Base-by-base conservation (phyloP, 1,140 invertebrate species). In the Maconellicoccus hirsutus region DNA sequence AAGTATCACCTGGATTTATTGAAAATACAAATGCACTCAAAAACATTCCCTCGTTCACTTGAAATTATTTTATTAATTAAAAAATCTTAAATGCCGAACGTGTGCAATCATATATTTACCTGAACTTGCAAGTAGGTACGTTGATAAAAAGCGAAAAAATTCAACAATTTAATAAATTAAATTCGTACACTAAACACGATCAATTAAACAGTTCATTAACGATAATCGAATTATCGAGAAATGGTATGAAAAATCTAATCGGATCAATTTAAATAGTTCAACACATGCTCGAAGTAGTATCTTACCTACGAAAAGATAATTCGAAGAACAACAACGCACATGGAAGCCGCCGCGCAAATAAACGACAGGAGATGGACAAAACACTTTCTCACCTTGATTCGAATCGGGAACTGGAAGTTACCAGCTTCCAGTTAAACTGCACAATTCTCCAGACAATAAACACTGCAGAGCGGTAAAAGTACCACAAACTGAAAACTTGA, bases 181-280 rank as follows among this genome's bases (percentile, higher is more conserved):
- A 52, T 52, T 6, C 42, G 42, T 16, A 52, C n/a, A 52, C n/a
- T 16, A 52, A 16, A 52, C 42, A 52, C 42, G 42, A 52, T 16
- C 16, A 52, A 52, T 52, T 52, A 52, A 52, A 52, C 42, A 52
- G 42, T 19, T 52, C 42, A 52, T 52, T 52, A 52, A 52, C n/a
- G 42, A 52, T 52, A 52, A 52, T 16, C 42, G 42, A 52, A 52
- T 52, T 52, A 4, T 16, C 42, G 42, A 19, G 6, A 66, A 66
- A 66, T 66, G 61, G 25, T 66, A 26, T 8, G 25, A 25, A 66
- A 25, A 66, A 14, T 12, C 25, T 66, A 66, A 66, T 66, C 25
- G 61, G 61, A 66, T 66, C 25, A 66, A 66, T 66, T 66, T 66
- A 66, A 66, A 66, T 66, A 66, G 61, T 66, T 66, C 10, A 66